Conservation (phyloP, 64 coral and sea anemone genomes). For the Pachyseris speciosa region DNA sequence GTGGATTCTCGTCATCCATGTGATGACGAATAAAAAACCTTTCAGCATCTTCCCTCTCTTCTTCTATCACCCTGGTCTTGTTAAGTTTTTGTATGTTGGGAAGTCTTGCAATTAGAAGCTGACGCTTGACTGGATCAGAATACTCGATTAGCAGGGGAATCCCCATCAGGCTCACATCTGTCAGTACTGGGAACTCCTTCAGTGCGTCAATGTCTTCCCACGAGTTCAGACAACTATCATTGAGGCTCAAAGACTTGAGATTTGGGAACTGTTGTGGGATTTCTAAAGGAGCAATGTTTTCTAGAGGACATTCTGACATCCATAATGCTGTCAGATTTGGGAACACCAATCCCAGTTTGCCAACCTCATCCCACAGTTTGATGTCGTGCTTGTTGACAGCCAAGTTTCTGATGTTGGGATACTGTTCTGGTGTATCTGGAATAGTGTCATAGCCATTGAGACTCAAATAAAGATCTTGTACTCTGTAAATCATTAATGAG, state of each 20-base stretch:
- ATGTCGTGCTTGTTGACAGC: conserved; percentile 80
- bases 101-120: conserved; percentile 80
- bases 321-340: conserved; percentile 71
- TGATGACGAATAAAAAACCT: conserved; percentile 84
- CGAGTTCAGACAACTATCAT: conserved; percentile 59
- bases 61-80: conserved; percentile 51
- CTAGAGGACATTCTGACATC: conserved; percentile 78
- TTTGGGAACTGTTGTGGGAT: conserved; percentile 58
- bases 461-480: conserved; percentile 82
- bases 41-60: conserved; percentile 89
- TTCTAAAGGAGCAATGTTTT: conserved; percentile 28
- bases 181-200: conserved; percentile 61
- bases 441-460: conserved; percentile 83
- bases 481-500: conserved; percentile 2
- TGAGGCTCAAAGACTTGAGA: conserved; percentile 69
- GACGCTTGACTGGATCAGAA: conserved; percentile 62
- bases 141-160: conserved; percentile 76
- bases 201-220: conserved; percentile 92
- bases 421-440: conserved; percentile 48
- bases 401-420: conserved; percentile 65
- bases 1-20: conserved; percentile 71
- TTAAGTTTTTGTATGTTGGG: conserved; percentile 92
- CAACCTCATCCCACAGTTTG: conserved; percentile 76
- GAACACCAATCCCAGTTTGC: conserved; percentile 77
- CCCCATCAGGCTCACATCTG: conserved; percentile 83